Evolutionary conservation across 2,797 vertebrate species (phyloP).

Genomic region (Uromys caudimaculatus): DNA sequence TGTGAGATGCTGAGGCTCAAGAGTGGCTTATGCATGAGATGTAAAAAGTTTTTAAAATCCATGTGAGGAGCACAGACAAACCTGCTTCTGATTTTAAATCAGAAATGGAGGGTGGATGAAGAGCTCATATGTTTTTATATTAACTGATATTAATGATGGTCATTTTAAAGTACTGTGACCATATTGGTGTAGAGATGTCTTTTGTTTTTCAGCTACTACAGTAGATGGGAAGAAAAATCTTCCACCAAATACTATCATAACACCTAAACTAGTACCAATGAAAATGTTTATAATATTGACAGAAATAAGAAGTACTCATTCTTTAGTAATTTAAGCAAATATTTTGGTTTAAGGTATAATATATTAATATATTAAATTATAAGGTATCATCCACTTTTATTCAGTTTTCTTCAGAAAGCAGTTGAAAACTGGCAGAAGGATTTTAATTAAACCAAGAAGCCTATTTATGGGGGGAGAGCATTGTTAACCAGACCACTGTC

Average conservation of each 20-base stretch:
- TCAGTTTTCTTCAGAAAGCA: conserved; percentile 32
- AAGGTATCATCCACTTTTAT: conserved; percentile 25
- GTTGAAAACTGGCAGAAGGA: conserved; percentile 82
- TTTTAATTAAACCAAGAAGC: conserved; percentile 82
- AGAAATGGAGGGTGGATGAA: neutral
- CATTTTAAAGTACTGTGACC: neutral
- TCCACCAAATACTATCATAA: neutral
- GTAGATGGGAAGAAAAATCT: conserved; percentile 28
- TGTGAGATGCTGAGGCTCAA: conserved; percentile 53
- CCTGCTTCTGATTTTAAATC: conserved; percentile 48
- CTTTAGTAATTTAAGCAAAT: neutral
- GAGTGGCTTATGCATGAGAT: conserved; percentile 60
- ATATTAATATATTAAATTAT: conserved; percentile 19
- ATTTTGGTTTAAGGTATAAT: conserved; percentile 39
- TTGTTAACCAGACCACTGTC: conserved; percentile 85
- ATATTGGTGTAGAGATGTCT: neutral
- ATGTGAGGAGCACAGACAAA: conserved; percentile 53
- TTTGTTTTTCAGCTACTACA: conserved; percentile 6
- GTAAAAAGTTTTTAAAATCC: conserved; percentile 46
- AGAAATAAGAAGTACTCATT: conserved; percentile 12
- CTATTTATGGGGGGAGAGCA: conserved; percentile 75
- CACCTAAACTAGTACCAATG: neutral
- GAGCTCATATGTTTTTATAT: neutral
- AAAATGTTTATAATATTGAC: neutral
- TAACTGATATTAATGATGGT: conserved; percentile 37